Conservation (phyloP, 2,113 vertebrate species). For the Alouatta palliata region DNA sequence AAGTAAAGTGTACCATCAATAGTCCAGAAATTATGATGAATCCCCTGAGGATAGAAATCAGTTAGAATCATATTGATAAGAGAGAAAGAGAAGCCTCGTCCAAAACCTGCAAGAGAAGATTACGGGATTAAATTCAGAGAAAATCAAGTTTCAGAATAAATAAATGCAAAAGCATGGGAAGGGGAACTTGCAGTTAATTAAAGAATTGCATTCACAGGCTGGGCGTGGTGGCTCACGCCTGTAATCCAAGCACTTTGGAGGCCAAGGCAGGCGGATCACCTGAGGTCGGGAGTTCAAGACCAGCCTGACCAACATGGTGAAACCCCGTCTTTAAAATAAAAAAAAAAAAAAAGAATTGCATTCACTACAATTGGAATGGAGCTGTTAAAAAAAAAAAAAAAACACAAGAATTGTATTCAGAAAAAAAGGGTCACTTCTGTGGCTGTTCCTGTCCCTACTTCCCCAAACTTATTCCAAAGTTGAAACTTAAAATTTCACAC, state of each 20-base stretch:
- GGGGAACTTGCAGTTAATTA: neutral
- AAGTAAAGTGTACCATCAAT: neutral
- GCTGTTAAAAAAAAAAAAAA: too few species aligned
- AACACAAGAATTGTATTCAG: neutral
- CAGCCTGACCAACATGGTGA: too few species aligned
- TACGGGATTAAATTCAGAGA: neutral
- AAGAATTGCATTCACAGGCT: neutral
- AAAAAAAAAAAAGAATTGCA: neutral
- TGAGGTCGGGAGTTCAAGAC: too few species aligned
- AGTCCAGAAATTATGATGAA: conserved; percentile 44
- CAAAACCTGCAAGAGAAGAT: conserved; percentile 30
- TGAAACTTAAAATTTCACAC: conserved; percentile 13
- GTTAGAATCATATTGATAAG: neutral
- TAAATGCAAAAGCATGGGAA: neutral
- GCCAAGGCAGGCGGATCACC: too few species aligned
- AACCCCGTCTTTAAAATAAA: too few species aligned
- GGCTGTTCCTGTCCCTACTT: neutral
- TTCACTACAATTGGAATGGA: neutral
- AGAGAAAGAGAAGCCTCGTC: neutral
- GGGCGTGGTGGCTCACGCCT: too few species aligned
- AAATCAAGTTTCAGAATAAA: conserved; percentile 46
- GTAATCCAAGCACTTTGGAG: too few species aligned
- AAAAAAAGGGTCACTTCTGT: neutral
- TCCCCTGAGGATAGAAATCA: conserved; percentile 18
- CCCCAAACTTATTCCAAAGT: neutral